phyloP scores from a whole-genome alignment of 2,888 invertebrate genomes.

The Conomelus anceps region DNA sequence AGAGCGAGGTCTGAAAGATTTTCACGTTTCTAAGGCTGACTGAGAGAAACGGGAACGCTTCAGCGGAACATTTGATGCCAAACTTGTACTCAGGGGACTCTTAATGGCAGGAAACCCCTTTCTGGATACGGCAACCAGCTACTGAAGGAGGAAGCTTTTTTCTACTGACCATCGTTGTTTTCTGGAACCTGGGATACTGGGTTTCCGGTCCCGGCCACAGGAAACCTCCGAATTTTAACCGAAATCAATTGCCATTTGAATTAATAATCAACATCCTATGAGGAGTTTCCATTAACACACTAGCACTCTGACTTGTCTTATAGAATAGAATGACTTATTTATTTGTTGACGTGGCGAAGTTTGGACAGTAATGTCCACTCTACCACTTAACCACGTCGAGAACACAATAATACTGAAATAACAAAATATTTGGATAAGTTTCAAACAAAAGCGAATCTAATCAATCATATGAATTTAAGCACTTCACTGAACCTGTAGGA shows the following conservation, averaged over 20 bases:
- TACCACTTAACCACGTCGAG: no score
- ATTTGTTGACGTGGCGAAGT: no score
- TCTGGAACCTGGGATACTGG: neutral
- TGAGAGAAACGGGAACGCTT: neutral
- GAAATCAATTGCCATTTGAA: neutral
- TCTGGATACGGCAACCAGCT: neutral
- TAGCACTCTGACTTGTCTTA: no score
- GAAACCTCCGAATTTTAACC: neutral
- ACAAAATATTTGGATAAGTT: no score
- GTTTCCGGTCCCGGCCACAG: neutral
- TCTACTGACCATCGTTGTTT: neutral
- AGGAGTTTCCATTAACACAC: neutral
- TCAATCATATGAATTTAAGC: no score
- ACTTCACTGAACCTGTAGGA: no score
- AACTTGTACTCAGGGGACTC: neutral
- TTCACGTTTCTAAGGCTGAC: neutral
- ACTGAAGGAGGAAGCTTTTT: neutral
- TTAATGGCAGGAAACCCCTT: neutral
- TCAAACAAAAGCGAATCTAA: no score
- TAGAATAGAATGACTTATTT: no score
- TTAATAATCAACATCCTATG: neutral
- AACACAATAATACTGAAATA: no score
- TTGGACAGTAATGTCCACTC: no score
- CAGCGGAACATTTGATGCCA: neutral
- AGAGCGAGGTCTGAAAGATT: neutral